Evolutionary conservation across 2,797 vertebrate genomes (phyloP).

Genomic region (Pelodytes ibericus): DNA sequence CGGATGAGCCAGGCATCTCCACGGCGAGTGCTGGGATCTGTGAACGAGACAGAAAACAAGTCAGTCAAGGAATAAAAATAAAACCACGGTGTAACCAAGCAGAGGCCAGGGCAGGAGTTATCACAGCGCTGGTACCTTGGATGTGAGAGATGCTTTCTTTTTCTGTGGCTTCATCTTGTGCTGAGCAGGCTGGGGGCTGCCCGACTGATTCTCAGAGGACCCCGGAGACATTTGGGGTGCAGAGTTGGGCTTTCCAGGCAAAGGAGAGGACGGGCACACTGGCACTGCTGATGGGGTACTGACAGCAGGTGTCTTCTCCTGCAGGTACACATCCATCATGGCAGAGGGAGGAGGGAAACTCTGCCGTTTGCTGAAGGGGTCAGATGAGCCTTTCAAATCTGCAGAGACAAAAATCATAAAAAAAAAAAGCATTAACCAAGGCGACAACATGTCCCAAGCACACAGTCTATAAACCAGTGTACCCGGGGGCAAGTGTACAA

Average conservation of each 20-base stretch:
- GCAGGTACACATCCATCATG: slow-evolving; percentile 96
- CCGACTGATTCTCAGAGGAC: slow-evolving; percentile 89
- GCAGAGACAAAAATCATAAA: slow-evolving; percentile 3
- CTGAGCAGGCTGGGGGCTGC: slow-evolving; percentile 92
- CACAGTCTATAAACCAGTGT: too few species aligned
- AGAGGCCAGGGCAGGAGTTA: too few species aligned
- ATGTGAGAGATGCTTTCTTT: slow-evolving; percentile 91
- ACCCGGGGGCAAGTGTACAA: too few species aligned
- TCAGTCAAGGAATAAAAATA: neutral
- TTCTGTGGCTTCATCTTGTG: slow-evolving; percentile 97
- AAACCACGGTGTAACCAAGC: neutral
- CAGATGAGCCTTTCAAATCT: slow-evolving; percentile 90
- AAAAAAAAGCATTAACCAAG: too few species aligned
- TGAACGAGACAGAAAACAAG: neutral
- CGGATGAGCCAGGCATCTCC: slow-evolving; percentile 95
- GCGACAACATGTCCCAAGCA: too few species aligned
- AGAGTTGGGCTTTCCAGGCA: slow-evolving; percentile 77
- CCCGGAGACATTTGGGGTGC: slow-evolving; percentile 88
- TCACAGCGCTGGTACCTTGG: slow-evolving; percentile 77
- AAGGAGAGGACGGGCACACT: slow-evolving; percentile 77
- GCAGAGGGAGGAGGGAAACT: slow-evolving; percentile 87
- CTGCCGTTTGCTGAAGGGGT: slow-evolving; percentile 91
- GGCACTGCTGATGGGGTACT: slow-evolving; percentile 73
- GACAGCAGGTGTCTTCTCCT: slow-evolving; percentile 82
- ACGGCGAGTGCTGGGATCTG: slow-evolving; percentile 95